Evolutionary conservation across 2,888 invertebrate species (phyloP), one percentile per base, ranked within the genome.

Genomic region (Xiphydria camelus): DNA sequence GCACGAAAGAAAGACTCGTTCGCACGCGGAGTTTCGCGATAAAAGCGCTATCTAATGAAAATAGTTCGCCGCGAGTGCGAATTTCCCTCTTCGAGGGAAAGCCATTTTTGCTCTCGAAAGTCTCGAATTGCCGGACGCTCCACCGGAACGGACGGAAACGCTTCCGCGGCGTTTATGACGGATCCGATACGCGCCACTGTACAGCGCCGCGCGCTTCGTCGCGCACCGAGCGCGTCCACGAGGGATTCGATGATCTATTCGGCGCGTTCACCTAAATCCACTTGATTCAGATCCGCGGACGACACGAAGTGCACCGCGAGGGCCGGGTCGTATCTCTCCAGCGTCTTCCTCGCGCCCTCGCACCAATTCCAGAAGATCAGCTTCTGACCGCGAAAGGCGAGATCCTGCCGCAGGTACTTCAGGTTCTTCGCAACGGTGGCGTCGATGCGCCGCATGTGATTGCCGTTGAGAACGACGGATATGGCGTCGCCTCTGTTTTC

Each of bases 401-500:
- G 47, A 47, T 76, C 75, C 21, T 58, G 45, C 40, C 65, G 55
- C 4, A 76, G 64, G 2, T 68, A 51, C 12, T 62, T 55, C 4
- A 76, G 52, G 54, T 74, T 75, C 78, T 86, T 83, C 45, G 84
- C 80, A 42, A 87, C 85, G 0, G 88, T 88, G 56, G 82, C 86
- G 66, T 89, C 89, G 59, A 86, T 76, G 53, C 80, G 79, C 39
- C 79, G 79, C 35, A 88, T 78, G 47, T 82, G 79, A 37, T 80
- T 77, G 55, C 87, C 87, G 62, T 87, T 82, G 10, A 88, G 75
- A 17, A 88, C 81, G 18, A 88, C 73, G 3, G 77, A 73, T 26
- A 72, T 64, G 10, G 57, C 63, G 23, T 65, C 58, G 17, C 58
- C 54, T 3, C 63, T 68, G n/a, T 50, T 55, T 47, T 76, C 75